Base-by-base conservation (phyloP, 2,113 vertebrate species). In the Rhynchomys soricoides region DNA sequence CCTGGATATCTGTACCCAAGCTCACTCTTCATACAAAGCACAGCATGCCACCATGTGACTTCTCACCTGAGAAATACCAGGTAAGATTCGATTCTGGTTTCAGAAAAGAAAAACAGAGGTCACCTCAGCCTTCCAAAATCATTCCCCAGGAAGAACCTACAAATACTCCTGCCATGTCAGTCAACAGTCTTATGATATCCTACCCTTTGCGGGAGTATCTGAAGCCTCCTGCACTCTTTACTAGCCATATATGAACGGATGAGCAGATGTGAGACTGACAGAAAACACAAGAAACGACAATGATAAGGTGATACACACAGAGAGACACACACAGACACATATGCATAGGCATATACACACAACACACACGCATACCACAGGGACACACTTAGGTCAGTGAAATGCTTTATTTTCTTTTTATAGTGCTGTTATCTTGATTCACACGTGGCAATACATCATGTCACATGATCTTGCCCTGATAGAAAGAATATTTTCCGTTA, bases 1-100 rank as follows among this genome's bases (percentile, higher is more conserved):
- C 96, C 97, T 98, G 97, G 98, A 98, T 98, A 85, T 98, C 98
- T 94, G 96, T 78, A 91, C 97, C 94, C 98, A 98, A 96, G 85
- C 94, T 83, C 4, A 64, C 74, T 21, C 86, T 92, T 40, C 97
- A 98, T 90, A 68, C 12, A 95, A 95, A 93, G 50, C 98, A 98
- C 79, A 97, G 98, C 95, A 99, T 99, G 99, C 99, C 99, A n/a
- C 98, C 99, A 0, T 99, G 99, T 94, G 98, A 98, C 98, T 99
- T 99, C 97, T 97, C 93, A 73, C 99, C 99, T 68, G 98, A 99
- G 95, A 98, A 98, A 96, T 99, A 99, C 92, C 97, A 99, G 98
- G 99, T 99, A 98, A 98, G 98, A 83, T 29, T 48, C 0, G 1
- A 68, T 37, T 68, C 66, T 5, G 34, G 7, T 3, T 96, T 92